These are phyloP conservation scores for Megalops atlanticus DNA, from an alignment of 2,113 vertebrate genomes.

Conservation along the genomic window DNA sequence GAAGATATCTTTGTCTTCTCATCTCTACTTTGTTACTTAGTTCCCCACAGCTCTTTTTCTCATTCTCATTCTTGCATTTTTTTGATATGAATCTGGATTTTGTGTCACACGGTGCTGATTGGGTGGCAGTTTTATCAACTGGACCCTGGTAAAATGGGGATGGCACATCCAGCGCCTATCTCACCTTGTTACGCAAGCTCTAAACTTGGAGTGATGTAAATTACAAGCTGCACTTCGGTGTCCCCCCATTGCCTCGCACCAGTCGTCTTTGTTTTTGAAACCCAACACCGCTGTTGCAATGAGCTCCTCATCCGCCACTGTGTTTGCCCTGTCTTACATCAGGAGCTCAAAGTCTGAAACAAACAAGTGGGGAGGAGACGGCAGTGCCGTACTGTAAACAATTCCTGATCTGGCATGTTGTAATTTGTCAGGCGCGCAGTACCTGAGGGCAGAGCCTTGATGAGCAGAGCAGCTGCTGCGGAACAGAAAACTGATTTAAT, in stretches of 20 bases:
- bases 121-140: no score
- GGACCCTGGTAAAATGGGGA: no score
- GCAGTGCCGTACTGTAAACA: constrained; percentile 35
- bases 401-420: constrained; percentile 41
- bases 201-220: neutral
- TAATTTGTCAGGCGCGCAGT: constrained; percentile 53
- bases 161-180: no score
- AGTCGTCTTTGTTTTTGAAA: constrained; percentile 21
- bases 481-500: constrained; percentile 55
- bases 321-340: neutral
- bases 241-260: no score
- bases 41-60: no score
- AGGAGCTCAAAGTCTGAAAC: neutral
- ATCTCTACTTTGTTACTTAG: no score
- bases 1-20: no score
- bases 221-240: neutral
- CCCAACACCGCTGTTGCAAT: neutral
- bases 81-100: no score
- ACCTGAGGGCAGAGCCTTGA: constrained; percentile 47
- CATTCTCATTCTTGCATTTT: no score
- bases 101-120: no score
- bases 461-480: constrained; percentile 53
- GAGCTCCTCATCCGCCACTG: neutral
- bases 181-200: neutral
- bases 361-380: neutral